These are phyloP conservation scores for Thryonomys swinderianus DNA, from an alignment of 2,113 vertebrate species.

Conservation along the genomic window DNA sequence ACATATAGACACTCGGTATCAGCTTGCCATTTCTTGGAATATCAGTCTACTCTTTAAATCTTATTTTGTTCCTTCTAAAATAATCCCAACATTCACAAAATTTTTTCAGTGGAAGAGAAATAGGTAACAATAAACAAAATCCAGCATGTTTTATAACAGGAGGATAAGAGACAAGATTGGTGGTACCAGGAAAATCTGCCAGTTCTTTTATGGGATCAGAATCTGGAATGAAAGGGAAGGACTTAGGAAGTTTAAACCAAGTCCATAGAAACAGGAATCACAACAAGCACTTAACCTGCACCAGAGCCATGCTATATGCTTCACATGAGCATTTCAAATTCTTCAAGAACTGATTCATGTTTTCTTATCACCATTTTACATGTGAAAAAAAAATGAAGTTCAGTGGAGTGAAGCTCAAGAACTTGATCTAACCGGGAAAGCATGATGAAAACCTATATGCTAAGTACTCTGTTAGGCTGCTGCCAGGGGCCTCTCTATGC, in stretches of 20 bases:
- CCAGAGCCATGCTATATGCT: not conserved
- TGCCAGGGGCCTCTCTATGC: not conserved
- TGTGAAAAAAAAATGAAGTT: not conserved
- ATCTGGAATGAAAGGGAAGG: not conserved
- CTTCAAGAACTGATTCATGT: not conserved
- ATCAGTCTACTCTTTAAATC: not conserved
- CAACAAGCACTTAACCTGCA: not conserved
- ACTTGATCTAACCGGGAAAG: not conserved
- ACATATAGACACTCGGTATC: no score
- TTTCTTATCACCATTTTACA: not conserved
- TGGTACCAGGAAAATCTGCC: not conserved
- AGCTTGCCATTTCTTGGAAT: not conserved
- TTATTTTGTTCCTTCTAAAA: not conserved
- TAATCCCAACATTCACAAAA: not conserved
- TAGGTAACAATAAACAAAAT: not conserved
- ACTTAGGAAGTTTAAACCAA: not conserved
- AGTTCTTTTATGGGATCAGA: not conserved
- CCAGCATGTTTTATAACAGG: not conserved
- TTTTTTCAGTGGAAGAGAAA: not conserved
- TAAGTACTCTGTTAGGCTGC: not conserved
- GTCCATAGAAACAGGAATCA: not conserved
- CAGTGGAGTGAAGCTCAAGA: not conserved
- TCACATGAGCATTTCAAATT: not conserved
- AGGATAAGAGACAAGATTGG: not conserved
- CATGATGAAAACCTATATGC: not conserved